Percentiles rank a stretch among this genome's conserved stretches.
phyloP scores from a whole-genome alignment of 1,140 invertebrate genomes.

The Micrasema longulum region DNA sequence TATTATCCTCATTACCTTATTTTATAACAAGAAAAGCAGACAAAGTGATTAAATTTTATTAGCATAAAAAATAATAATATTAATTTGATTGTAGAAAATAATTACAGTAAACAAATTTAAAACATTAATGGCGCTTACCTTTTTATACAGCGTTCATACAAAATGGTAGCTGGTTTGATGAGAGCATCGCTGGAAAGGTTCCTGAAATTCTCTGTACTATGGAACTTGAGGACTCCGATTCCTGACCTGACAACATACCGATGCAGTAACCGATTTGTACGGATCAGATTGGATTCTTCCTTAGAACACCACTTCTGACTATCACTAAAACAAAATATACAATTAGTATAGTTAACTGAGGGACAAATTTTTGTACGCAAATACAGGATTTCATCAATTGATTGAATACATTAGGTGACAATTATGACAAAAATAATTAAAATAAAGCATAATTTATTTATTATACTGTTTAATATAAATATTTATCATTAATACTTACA shows the following conservation, averaged over 20 bases:
- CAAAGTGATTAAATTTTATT: no score
- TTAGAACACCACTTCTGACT: conserved; percentile 58
- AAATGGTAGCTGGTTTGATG: conserved; percentile 38
- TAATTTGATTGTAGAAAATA: no score
- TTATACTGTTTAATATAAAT: no score
- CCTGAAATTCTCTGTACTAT: background rate
- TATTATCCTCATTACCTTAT: no score
- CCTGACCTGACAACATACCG: conserved; percentile 58
- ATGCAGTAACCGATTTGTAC: conserved; percentile 64
- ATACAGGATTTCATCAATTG: background rate
- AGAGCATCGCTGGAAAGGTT: background rate
- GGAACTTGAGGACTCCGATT: conserved; percentile 12
- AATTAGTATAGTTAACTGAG: no score
- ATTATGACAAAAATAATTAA: no score
- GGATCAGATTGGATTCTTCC: conserved; percentile 59
- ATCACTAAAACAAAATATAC: conserved; percentile 56
- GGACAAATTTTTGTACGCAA: no score
- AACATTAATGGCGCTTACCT: conserved; percentile 28
- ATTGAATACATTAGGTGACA: no score
- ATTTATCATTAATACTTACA: no score
- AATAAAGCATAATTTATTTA: no score
- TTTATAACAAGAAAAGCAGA: no score
- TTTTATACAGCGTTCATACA: conserved; percentile 59
- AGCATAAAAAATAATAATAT: no score
- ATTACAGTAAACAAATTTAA: conserved; percentile 1